Evolutionary conservation across 1,140 invertebrate genomes (phyloP).

Genomic region (Dendrolimus punctatus): DNA sequence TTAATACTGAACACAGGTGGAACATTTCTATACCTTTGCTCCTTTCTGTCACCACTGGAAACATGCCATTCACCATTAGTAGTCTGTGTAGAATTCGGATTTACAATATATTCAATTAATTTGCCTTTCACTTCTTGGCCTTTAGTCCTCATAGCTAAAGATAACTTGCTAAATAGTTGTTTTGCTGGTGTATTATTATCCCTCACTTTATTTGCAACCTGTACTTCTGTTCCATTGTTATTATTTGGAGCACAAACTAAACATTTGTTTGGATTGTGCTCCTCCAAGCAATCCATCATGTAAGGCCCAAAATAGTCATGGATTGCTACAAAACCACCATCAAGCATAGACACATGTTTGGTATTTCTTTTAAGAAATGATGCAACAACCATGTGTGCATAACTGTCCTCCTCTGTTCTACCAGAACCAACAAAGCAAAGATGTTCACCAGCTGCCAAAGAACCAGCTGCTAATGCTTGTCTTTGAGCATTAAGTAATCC

Average conservation of each 20-base stretch:
- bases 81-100: slow-evolving; percentile 77
- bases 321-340: slow-evolving; percentile 93
- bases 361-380: slow-evolving; percentile 96
- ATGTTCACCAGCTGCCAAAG: slow-evolving; percentile 94
- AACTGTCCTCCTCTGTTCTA: slow-evolving; percentile 94
- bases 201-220: slow-evolving; percentile 31
- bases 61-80: slow-evolving; percentile 82
- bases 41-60: slow-evolving; percentile 83
- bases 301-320: slow-evolving; percentile 89
- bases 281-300: slow-evolving; percentile 83
- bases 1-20: slow-evolving; percentile 96
- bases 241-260: slow-evolving; percentile 82
- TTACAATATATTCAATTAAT: slow-evolving; percentile 94
- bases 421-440: slow-evolving; percentile 98
- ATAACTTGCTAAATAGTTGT: slow-evolving; percentile 85
- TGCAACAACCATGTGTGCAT: slow-evolving; percentile 98
- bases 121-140: slow-evolving; percentile 94
- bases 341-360: slow-evolving; percentile 92
- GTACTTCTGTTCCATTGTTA: slow-evolving; percentile 49
- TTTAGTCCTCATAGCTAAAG: slow-evolving; percentile 89
- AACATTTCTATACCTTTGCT: slow-evolving; percentile 92
- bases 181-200: slow-evolving; percentile 64
- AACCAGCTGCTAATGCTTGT: slow-evolving; percentile 90
- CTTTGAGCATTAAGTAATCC: slow-evolving; percentile 92
- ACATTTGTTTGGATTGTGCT: slow-evolving; percentile 85